Base-by-base conservation (phyloP, 2,888 invertebrate genomes). In the Ormia ochracea region DNA sequence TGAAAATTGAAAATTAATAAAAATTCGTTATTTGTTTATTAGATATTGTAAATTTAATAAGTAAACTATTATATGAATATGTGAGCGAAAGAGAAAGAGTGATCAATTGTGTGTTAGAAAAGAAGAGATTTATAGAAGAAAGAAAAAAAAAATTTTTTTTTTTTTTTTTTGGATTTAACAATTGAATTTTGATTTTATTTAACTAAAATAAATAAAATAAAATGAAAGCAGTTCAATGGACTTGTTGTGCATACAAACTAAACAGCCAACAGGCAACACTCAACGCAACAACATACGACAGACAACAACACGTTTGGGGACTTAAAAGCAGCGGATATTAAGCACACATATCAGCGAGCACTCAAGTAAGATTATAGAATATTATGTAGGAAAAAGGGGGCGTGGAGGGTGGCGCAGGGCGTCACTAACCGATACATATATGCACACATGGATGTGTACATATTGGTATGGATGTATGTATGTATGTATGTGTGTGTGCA, bases 111-210 rank as follows among this genome's bases (percentile, higher is more conserved):
- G 14, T 7, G 28, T 17, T 1, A 2, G n/a, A 23, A 9, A n/a
- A n/a, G n/a, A n/a, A n/a, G n/a, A n/a, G n/a, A n/a, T n/a, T n/a
- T n/a, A n/a, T n/a, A n/a, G n/a, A n/a, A 23, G 19, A 45, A n/a
- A 10, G 4, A 12, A 17, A n/a, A 19, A 43, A 31, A 14, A 41
- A 56, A 68, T 54, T 54, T 38, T 14, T 38, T 69, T 36, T 48
- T 19, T 14, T 72, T 41, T 45, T 2, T 28, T 45, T 41, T 43
- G 19, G 10, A 26, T 66, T 28, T 14, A 54, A 54, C 59, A 72
- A 73, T 78, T 78, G 59, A 72, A 78, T 78, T 78, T 77, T 63
- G 58, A 70, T 70, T 77, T 77, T 33, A 65, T 77, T 77, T 65
- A 70, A 65, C 21, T 61, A 56, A 69, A 70, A 72, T 59, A 59